phyloP scores from a whole-genome alignment of 2,113 vertebrate species.

The Laterallus jamaicensis region DNA sequence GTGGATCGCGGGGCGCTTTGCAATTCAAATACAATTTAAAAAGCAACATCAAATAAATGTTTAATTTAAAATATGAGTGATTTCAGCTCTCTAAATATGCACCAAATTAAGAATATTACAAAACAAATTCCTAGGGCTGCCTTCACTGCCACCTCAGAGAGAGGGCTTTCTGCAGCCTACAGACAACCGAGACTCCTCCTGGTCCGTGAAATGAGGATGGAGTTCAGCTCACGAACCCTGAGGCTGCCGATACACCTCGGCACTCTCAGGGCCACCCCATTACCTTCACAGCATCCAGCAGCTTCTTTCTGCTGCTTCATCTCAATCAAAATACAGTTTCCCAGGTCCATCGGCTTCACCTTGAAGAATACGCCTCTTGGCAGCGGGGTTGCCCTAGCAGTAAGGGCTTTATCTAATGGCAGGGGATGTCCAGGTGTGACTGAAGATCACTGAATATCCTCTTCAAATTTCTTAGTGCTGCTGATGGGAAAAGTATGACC shows the following conservation, averaged over 20 bases:
- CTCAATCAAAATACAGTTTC: not conserved
- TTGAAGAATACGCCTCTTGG: not conserved
- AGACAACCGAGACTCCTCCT: not conserved
- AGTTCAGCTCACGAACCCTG: rapidly evolving
- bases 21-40: conserved; percentile 56
- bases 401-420: not conserved
- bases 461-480: not conserved
- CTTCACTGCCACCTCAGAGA: not conserved
- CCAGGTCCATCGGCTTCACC: not conserved
- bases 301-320: not conserved
- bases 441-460: not conserved
- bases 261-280: not conserved
- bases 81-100: not conserved
- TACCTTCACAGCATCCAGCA: not conserved
- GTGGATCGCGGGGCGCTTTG: not conserved
- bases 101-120: not conserved
- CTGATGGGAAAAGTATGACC: not conserved
- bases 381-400: not conserved
- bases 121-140: not conserved
- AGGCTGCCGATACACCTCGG: not conserved
- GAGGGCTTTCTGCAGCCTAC: not conserved
- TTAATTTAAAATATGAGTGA: not conserved
- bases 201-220: not conserved
- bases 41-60: not conserved
- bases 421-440: not conserved